These are phyloP conservation scores for Thripadectes ignobilis DNA, from an alignment of 2,797 vertebrate species.

Conservation along the genomic window DNA sequence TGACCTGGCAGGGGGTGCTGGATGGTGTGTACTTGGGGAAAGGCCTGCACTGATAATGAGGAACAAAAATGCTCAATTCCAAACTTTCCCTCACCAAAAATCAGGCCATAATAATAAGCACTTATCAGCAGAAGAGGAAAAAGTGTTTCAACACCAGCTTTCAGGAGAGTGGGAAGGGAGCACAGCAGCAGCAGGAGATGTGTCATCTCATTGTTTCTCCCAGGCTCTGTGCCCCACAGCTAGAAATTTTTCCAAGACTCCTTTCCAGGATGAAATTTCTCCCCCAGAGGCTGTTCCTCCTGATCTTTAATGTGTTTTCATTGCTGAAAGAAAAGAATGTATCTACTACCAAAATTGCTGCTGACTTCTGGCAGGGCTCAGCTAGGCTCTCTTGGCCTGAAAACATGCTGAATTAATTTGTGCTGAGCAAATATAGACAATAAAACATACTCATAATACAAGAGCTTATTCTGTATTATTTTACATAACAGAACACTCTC, in stretches of 20 bases:
- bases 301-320: background rate
- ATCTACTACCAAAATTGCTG: slow-evolving; percentile 33
- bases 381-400: background rate
- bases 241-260: slow-evolving; percentile 3
- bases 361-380: slow-evolving; percentile 40
- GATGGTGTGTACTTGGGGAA: background rate
- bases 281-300: background rate
- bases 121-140: background rate
- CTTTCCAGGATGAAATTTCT: background rate
- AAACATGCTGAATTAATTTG: slow-evolving; percentile 44
- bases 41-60: background rate
- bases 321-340: slow-evolving; percentile 33
- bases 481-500: slow-evolving; percentile 8
- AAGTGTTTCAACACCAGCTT: background rate
- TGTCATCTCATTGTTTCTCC: background rate
- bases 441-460: background rate
- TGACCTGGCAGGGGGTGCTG: background rate
- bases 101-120: background rate
- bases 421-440: slow-evolving; percentile 22
- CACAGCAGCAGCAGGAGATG: slow-evolving; percentile 1
- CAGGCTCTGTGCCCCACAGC: background rate
- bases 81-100: background rate
- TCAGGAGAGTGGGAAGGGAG: background rate
- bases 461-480: slow-evolving; percentile 37
- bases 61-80: background rate